phyloP scores from a whole-genome alignment of 2,113 vertebrate genomes.

The Sphaerodactylus townsendi region DNA sequence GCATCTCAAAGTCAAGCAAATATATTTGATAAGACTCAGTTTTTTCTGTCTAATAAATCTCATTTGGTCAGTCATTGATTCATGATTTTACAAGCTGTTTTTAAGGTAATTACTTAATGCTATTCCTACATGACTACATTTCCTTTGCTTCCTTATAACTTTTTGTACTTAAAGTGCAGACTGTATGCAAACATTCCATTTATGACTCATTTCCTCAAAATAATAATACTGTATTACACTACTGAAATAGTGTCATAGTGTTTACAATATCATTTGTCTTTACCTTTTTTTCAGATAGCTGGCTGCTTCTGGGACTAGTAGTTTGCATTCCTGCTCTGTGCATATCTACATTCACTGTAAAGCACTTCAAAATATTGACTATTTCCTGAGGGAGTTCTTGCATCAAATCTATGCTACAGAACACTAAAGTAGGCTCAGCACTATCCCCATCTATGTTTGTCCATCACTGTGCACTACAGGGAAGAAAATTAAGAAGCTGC shows the following conservation, averaged over 20 bases:
- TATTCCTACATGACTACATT: constrained; percentile 5
- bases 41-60: constrained; percentile 8
- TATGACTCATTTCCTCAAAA: constrained; percentile 47
- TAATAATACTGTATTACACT: neutral
- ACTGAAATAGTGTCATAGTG: constrained; percentile 4
- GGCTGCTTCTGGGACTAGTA: neutral
- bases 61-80: neutral
- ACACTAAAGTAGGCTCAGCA: constrained; percentile 17
- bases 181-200: neutral
- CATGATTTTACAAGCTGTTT: neutral
- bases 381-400: neutral
- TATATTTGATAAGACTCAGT: neutral
- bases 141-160: constrained; percentile 27
- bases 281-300: constrained; percentile 33
- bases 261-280: constrained; percentile 25
- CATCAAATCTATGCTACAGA: neutral
- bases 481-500: neutral
- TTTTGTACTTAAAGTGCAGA: constrained; percentile 25
- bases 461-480: neutral
- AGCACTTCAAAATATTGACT: neutral
- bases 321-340: constrained; percentile 42
- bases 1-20: constrained; percentile 19
- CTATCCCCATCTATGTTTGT: constrained; percentile 29
- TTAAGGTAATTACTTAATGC: neutral
- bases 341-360: constrained; percentile 28